A percentile compares a stretch with the other conserved stretches of the same genome.
These are phyloP conservation scores for Pitta sordida DNA, from an alignment of 2,113 vertebrate species.

Conservation along the genomic window DNA sequence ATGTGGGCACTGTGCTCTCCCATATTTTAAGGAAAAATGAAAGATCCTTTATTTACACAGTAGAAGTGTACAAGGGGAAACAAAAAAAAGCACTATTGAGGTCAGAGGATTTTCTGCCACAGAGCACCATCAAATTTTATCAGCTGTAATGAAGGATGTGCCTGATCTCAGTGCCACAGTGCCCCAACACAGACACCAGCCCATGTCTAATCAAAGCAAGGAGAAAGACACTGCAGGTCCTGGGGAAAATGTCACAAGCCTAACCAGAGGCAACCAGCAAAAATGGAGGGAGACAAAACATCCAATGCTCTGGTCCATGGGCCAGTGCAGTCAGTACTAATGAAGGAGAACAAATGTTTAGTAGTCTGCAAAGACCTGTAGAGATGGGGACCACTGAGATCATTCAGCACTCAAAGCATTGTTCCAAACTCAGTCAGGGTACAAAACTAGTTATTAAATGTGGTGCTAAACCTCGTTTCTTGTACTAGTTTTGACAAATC, in stretches of 20 bases:
- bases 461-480: neutral
- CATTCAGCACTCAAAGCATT: neutral
- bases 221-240: neutral
- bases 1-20: neutral
- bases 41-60: neutral
- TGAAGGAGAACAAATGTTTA: neutral
- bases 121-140: neutral
- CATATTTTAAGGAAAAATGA: neutral
- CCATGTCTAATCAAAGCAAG: neutral
- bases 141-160: neutral
- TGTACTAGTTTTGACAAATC: neutral
- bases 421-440: neutral
- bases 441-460: neutral
- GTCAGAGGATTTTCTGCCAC: neutral
- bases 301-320: neutral
- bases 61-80: neutral
- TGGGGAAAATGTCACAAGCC: neutral
- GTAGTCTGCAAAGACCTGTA: neutral
- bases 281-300: neutral
- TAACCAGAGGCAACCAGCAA: neutral
- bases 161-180: neutral
- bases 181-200: neutral
- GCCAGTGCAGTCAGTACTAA: neutral
- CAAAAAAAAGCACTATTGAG: neutral
- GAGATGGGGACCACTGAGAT: neutral